Base-by-base conservation (phyloP, 35 echinoderm and acorn worm species). In the Heliocidaris erythrogramma region DNA sequence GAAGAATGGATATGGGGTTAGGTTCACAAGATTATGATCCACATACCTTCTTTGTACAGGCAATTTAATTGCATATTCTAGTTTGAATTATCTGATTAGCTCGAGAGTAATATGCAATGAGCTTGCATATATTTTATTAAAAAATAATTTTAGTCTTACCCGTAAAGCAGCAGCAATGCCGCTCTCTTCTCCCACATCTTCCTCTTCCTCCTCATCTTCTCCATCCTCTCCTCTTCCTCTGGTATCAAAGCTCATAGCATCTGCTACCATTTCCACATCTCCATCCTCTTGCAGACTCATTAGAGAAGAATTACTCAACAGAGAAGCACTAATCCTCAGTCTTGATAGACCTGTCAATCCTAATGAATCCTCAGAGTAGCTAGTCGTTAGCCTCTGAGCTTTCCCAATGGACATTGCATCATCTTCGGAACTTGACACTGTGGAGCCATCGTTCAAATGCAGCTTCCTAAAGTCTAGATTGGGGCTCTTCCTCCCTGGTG, bases 191-290 rank as follows among this genome's bases (percentile, higher is more conserved):
- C 48, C 94, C 5, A 31, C 94, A 48, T 89, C 87, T 47, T 89
- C 32, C 32, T 92, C 86, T 5, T 84, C 87, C 31, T 89, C 87
- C 87, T 89, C 87, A 0, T 49, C 92, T 32, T 93, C 92, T 29
- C 85, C 86, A 60, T 92, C 88, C 49, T 84, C 47, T 24, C 8
- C 13, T 30, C 85, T 86, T 48, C 10, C 16, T n/a, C 50, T 92
- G 49, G 94, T 92, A 48, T 96, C 95, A 95, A 95, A 96, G 2
- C 92, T 71, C 88, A 97, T 52, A 9, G 97, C 97, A 84, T 92
- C 95, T 32, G 95, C 94, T n/a, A 97, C 95, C 89, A 96, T 52
- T 16, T 61, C 59, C 0, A 97, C 94, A 29, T 97, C 97, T 50
- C 94, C 92, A 18, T 35, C 31, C 11, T 92, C 91, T 48, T 32